Evolutionary conservation across 2,113 vertebrate genomes (phyloP).

Genomic region (Notechis scutatus): DNA sequence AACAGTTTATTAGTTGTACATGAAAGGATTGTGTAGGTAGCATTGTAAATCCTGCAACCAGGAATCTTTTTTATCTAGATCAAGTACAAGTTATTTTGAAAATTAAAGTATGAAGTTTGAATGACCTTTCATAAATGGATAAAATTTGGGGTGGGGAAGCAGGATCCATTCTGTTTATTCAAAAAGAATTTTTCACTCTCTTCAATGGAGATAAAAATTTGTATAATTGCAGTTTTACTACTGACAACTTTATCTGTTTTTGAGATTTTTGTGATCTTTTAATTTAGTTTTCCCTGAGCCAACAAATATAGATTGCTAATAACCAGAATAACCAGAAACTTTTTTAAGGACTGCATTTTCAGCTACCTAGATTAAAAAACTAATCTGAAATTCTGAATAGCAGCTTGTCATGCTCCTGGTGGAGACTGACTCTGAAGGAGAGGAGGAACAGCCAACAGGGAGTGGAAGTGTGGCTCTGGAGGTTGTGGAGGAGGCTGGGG

Average conservation of each 20-base stretch:
- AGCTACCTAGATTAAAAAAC: background rate
- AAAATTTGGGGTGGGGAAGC: background rate
- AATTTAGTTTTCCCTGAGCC: background rate
- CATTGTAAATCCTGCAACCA: background rate
- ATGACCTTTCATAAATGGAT: background rate
- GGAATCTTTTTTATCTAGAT: background rate
- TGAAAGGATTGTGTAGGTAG: background rate
- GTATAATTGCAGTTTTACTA: background rate
- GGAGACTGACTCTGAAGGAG: no score
- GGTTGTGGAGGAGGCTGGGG: no score
- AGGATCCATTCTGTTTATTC: background rate
- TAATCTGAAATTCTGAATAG: background rate
- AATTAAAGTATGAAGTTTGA: background rate
- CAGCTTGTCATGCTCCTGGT: no score
- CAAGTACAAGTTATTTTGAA: background rate
- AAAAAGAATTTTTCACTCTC: background rate
- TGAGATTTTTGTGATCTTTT: background rate
- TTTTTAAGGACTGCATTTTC: background rate
- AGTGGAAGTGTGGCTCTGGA: no score
- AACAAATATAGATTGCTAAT: background rate
- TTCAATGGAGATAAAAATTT: background rate
- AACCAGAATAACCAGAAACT: background rate
- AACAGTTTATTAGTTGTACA: background rate
- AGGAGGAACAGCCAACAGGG: no score
- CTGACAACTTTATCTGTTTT: background rate